phyloP scores from a whole-genome alignment of 2,888 invertebrate genomes.

The Drosophila flavopinicola region DNA sequence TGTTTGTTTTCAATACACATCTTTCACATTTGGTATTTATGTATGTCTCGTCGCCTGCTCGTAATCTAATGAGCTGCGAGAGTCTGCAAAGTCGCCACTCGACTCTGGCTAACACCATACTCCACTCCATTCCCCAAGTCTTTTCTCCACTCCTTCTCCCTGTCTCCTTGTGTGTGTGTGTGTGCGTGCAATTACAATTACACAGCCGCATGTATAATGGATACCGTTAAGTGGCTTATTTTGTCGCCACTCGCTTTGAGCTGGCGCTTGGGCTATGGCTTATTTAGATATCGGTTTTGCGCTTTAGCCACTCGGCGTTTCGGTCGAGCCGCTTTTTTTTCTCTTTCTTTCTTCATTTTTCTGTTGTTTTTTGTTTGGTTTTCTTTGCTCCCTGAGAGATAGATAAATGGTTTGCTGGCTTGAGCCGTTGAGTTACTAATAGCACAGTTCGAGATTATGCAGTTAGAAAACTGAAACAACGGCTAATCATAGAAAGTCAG shows the following conservation, averaged over 20 bases:
- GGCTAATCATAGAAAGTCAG: slow-evolving; percentile 52
- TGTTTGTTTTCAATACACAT: slow-evolving; percentile 64
- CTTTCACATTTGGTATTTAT: slow-evolving; percentile 68
- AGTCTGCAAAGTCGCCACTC: slow-evolving; percentile 4
- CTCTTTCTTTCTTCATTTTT: slow-evolving; percentile 9
- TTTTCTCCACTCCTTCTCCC: slow-evolving; percentile 22
- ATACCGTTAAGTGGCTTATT: slow-evolving; percentile 77
- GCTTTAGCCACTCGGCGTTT: slow-evolving; percentile 11
- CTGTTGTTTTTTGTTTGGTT: slow-evolving; percentile 8
- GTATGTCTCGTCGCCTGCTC: slow-evolving; percentile 41
- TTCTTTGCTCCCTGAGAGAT: slow-evolving; percentile 19
- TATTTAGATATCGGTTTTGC: slow-evolving; percentile 43
- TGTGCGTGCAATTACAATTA: slow-evolving; percentile 60
- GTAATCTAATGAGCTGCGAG: slow-evolving; percentile 69
- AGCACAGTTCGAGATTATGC: slow-evolving; percentile 36
- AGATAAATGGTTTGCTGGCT: slow-evolving; percentile 28
- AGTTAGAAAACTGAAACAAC: slow-evolving; percentile 48
- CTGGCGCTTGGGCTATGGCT: slow-evolving; percentile 47
- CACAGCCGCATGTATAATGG: slow-evolving; percentile 53
- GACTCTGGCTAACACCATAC: slow-evolving; percentile 38
- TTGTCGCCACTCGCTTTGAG: slow-evolving; percentile 59
- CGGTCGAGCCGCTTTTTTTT: slow-evolving; percentile 17
- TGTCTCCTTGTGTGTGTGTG: slow-evolving; percentile 8
- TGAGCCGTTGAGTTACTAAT: slow-evolving; percentile 37
- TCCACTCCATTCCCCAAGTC: slow-evolving; percentile 40